phyloP scores from a whole-genome alignment of 2,113 vertebrate species.

The Herpetotheres cachinnans region DNA sequence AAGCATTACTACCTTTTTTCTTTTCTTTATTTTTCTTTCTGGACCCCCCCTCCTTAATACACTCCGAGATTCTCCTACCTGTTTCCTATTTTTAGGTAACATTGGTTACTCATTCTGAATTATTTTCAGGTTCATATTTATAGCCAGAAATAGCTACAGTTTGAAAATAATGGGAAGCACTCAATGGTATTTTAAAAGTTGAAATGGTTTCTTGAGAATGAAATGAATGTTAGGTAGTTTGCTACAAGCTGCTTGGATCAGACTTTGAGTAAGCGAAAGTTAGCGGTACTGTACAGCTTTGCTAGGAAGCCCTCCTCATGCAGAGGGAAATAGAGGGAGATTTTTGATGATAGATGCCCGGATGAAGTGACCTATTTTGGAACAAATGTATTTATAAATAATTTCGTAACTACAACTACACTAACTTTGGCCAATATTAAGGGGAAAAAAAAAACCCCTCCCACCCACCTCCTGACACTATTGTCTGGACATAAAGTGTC shows the following conservation, averaged over 20 bases:
- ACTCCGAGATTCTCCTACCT: background rate
- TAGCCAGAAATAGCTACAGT: background rate
- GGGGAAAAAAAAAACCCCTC: background rate
- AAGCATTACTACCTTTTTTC: background rate
- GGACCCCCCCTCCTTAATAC: fast-evolving
- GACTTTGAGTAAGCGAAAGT: background rate
- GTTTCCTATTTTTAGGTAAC: background rate
- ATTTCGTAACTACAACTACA: background rate
- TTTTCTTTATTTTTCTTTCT: no score
- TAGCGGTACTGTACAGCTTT: background rate
- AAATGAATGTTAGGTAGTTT: background rate
- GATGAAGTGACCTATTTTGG: background rate
- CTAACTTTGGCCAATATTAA: background rate
- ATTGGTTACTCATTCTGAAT: background rate
- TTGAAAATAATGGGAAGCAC: background rate
- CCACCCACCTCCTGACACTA: fast-evolving
- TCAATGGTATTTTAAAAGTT: background rate
- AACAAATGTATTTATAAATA: background rate
- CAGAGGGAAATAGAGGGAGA: background rate
- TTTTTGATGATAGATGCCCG: background rate
- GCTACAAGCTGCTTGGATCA: background rate
- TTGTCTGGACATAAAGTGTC: background rate
- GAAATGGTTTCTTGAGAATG: background rate
- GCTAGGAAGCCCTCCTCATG: background rate
- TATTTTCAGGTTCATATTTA: background rate